phyloP scores from a whole-genome alignment of 1,140 invertebrate species.

The Sminthurides bifidus region DNA sequence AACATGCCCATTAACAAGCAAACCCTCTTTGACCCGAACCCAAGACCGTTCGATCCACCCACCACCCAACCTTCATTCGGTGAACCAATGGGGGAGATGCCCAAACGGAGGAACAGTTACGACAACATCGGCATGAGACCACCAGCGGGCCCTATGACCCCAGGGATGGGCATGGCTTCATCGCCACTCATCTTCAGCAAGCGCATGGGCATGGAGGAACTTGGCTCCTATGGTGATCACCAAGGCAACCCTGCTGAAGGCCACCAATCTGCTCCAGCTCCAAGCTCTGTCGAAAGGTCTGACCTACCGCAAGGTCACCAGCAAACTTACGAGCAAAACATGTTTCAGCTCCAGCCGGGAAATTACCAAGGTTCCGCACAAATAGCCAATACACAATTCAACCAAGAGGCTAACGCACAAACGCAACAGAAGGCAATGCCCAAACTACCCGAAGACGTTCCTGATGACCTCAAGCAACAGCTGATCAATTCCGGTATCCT shows the following conservation, averaged over 20 bases:
- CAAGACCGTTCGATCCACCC: background rate
- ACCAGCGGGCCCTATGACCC: constrained; percentile 6
- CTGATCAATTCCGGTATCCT: constrained; percentile 70
- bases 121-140: constrained; percentile 5
- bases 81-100: background rate
- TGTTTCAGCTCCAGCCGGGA: too few relatives aligned
- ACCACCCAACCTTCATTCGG: background rate
- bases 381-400: constrained; percentile 10
- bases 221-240: too few relatives aligned
- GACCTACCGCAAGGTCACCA: too few relatives aligned
- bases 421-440: constrained; percentile 37
- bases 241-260: background rate
- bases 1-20: background rate
- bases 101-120: background rate
- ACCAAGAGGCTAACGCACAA: constrained; percentile 3
- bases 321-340: too few relatives aligned
- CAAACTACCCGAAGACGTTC: constrained; percentile 65
- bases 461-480: constrained; percentile 68
- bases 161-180: constrained; percentile 3
- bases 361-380: too few relatives aligned
- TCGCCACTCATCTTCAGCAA: too few relatives aligned
- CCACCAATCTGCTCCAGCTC: background rate
- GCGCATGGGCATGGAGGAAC: constrained; percentile 10
- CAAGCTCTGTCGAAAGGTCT: too few relatives aligned
- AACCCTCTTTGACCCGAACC: background rate